Evolutionary conservation across 2,113 vertebrate genomes (phyloP), one percentile per base, ranked within the genome.

Genomic region (Talpa occidentalis): DNA sequence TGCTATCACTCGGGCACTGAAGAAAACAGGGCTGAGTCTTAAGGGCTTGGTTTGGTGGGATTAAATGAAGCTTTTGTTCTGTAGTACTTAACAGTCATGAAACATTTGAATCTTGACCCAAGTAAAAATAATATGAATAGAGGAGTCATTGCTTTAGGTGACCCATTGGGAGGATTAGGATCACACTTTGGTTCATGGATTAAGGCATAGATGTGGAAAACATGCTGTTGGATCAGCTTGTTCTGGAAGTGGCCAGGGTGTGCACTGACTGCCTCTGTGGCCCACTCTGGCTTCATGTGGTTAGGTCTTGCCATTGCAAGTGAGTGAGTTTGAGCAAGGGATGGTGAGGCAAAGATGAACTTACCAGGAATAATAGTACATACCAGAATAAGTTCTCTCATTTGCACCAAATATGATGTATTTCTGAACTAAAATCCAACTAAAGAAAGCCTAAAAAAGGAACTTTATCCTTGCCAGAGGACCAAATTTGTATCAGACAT

Each of bases 31-130:
- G 2, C 97, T 99, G 91, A 98, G 98, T 40, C 95, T 99, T 77
- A 99, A 98, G 60, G 99, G 99, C 97, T 99, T 99, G 99, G 99
- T 97, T 98, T 99, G 84, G 98, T 99, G 30, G 99, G 99, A 98
- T 99, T 99, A 95, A 99, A 99, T 6, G 99, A 99, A 97, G 99
- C 99, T 0, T 99, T 99, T 97, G 99, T 99, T 44, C 30, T 99
- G 22, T 99, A 99, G 96, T 99, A 98, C 94, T 96, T 99, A 78
- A 98, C 99, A 6, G 99, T 99, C 1, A 97, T 99, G 73, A 99
- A 99, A 56, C 98, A 95, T 81, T 95, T 99, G 87, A 98, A 98
- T 21, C 98, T 99, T 44, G 98, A 99, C 92, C 99, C 98, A 3
- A 98, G 99, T 47, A 99, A 99, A 72, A 99, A 97, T 90, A 99